Base-by-base conservation (phyloP, 2,113 vertebrate species). In the Callocephalon fimbriatum region DNA sequence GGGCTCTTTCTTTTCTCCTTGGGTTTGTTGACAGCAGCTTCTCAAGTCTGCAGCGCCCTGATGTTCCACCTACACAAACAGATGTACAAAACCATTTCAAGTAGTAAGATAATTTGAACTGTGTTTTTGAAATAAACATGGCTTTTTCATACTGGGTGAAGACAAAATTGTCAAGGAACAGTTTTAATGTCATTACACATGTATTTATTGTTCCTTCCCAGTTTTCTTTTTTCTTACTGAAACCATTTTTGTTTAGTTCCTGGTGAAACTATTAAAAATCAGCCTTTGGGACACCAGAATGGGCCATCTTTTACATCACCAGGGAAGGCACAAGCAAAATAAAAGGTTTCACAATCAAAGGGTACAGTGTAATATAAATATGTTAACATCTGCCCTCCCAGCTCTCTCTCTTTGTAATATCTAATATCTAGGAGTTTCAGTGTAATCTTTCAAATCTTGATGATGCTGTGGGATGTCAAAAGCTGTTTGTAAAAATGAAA, bases 1-100 rank as follows among this genome's bases (percentile, higher is more conserved):
- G 80, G 91, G 95, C 94, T 93, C 93, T 95, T 76, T 93, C 90
- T 93, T 97, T 73, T 97, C 96, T 97, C 53, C 71, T 90, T 80
- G 78, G 58, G 88, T 97, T 94, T 97, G 90, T 88, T 4, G 32
- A 78, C 54, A 86, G 83, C 86, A 81, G 81, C 61, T 88, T 96
- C 88, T 93, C 81, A 86, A 95, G 67, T 83, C 74, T 12, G 7
- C 83, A 95, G 85, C 0, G 1, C 59, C 75, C 75, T 22, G 77
- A 73, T 68, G 42, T 45, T 86, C 45, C 75, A 80, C 72, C 61
- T 88, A 83, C 67, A 62, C 40, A 88, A 93, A 92, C 76, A 96
- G 84, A 94, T 90, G 58, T 61, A 87, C 45, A 85, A 63, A 85
- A 90, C 20, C 27, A 27, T 50, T 54, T 40, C 31, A 91, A 87